Percentiles rank a stretch among this genome's conserved stretches.
Conservation (phyloP, 2,797 vertebrate species). For the Megaceryle alcyon region DNA sequence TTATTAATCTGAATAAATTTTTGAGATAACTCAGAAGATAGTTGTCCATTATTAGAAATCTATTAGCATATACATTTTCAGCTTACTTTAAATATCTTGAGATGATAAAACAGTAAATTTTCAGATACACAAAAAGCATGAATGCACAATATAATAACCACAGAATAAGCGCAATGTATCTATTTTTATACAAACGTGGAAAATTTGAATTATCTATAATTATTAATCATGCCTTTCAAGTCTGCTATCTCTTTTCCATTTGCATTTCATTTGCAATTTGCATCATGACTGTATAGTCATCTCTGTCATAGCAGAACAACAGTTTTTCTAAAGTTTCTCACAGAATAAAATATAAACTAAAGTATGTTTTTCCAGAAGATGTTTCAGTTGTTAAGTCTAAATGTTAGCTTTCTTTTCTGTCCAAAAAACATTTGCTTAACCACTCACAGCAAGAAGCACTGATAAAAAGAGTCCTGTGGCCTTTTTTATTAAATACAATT, state of each 20-base stretch:
- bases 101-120: background rate
- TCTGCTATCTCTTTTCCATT: background rate
- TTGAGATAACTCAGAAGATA: background rate
- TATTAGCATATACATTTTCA: background rate
- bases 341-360: background rate
- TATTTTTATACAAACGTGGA: background rate
- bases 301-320: background rate
- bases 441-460: background rate
- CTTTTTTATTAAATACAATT: conserved; percentile 41
- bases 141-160: background rate
- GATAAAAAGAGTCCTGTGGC: conserved; percentile 14
- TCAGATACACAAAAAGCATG: background rate
- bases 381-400: background rate
- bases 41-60: background rate
- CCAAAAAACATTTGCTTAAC: background rate
- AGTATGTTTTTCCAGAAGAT: background rate
- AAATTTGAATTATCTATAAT: background rate
- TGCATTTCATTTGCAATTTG: background rate
- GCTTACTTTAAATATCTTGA: background rate
- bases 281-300: background rate
- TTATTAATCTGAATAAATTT: background rate
- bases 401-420: background rate
- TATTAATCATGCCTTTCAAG: background rate
- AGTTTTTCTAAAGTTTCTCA: background rate
- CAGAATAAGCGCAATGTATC: background rate